Evolutionary conservation across 2,888 invertebrate genomes (phyloP).

Genomic region (Nomada fucata): DNA sequence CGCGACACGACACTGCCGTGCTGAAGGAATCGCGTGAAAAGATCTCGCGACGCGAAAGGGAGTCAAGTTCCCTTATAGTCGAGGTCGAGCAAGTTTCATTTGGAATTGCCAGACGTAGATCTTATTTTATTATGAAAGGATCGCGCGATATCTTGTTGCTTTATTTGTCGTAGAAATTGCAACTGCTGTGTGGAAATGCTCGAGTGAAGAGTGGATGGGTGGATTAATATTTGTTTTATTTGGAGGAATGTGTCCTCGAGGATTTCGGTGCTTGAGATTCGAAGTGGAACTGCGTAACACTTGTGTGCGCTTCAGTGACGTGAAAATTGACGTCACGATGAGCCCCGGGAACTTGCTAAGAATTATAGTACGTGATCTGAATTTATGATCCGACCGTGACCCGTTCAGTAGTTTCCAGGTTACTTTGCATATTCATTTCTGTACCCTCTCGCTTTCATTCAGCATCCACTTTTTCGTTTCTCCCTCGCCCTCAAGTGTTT

Average conservation of each 20-base stretch:
- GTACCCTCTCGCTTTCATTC: neutral
- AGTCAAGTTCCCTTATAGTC: neutral
- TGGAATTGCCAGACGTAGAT: neutral
- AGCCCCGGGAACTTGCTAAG: neutral
- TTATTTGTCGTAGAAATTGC: no score
- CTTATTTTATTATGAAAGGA: no score
- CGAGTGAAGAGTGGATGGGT: no score
- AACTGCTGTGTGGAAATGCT: no score
- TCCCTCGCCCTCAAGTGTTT: neutral
- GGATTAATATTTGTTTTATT: no score
- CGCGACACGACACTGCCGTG: neutral
- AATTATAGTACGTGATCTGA: constrained; percentile 5
- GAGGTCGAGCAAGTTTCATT: neutral
- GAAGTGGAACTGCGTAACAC: neutral
- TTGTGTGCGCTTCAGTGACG: neutral
- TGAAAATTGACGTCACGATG: neutral
- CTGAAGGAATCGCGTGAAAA: neutral
- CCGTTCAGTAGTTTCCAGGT: neutral
- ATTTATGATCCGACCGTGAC: constrained; percentile 8
- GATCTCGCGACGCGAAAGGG: neutral
- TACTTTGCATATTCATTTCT: neutral
- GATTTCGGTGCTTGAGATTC: neutral
- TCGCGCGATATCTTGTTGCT: no score
- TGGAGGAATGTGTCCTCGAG: neutral
- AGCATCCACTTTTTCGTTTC: neutral